Evolutionary conservation across 2,797 vertebrate species (phyloP).

Genomic region (Tympanoctomys barrerae): DNA sequence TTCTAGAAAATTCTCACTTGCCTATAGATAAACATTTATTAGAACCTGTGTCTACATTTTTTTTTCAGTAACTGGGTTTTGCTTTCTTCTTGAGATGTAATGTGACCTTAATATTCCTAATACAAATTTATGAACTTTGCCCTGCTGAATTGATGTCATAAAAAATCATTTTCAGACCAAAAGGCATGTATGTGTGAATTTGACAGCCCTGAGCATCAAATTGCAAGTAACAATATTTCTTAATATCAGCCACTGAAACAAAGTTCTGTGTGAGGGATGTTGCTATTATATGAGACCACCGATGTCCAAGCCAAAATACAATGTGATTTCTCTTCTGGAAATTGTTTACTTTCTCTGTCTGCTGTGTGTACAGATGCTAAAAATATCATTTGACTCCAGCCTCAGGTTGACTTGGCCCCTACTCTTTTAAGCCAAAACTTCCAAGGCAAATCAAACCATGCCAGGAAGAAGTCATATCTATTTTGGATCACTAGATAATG

Average conservation of each 20-base stretch:
- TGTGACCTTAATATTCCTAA: slow-evolving; percentile 86
- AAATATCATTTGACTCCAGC: slow-evolving; percentile 80
- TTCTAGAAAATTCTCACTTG: slow-evolving; percentile 83
- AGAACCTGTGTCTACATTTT: slow-evolving; percentile 68
- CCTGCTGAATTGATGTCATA: slow-evolving; percentile 86
- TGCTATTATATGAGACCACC: slow-evolving; percentile 86
- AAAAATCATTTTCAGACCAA: slow-evolving; percentile 89
- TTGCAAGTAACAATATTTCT: slow-evolving; percentile 87
- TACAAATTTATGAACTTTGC: slow-evolving; percentile 90
- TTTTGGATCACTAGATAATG: slow-evolving; percentile 58
- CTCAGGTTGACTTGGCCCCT: neutral
- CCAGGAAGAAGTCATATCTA: slow-evolving; percentile 79
- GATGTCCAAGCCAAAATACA: slow-evolving; percentile 84
- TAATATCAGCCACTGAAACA: slow-evolving; percentile 89
- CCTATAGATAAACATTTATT: slow-evolving; percentile 34
- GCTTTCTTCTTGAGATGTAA: slow-evolving; percentile 84
- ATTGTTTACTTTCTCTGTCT: slow-evolving; percentile 83
- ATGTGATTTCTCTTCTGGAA: slow-evolving; percentile 85
- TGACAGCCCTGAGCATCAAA: slow-evolving; percentile 89
- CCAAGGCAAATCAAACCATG: slow-evolving; percentile 85
- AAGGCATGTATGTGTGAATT: slow-evolving; percentile 85
- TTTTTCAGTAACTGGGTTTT: slow-evolving; percentile 84
- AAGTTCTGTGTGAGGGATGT: slow-evolving; percentile 89
- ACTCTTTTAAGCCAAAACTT: slow-evolving; percentile 79
- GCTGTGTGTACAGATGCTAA: slow-evolving; percentile 81